Evolutionary conservation across 2,888 invertebrate species (phyloP), one percentile per base, ranked within the genome.

Genomic region (Allygus modestus): DNA sequence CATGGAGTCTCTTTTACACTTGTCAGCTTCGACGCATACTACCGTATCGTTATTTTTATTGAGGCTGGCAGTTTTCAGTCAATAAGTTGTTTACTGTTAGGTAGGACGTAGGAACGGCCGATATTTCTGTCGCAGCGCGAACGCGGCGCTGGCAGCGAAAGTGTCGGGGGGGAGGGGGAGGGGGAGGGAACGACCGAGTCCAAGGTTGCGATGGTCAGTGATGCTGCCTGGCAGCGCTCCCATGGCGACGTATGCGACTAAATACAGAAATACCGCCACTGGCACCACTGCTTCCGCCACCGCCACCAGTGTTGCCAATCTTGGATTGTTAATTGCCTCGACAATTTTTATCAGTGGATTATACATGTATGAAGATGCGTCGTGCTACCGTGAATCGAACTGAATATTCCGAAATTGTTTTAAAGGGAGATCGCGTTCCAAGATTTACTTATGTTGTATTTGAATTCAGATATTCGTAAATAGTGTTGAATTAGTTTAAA

Each of bases 171-270:
- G 15, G 43, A 28, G 82, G 77, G 46, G 79, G 77, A 11, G 79
- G 86, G 77, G 58, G 81, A 85, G 85, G 85, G 75, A 83, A 83
- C 77, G 85, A 85, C 85, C 85, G 85, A 46, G 31, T 71, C 83
- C 85, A 85, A 85, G 85, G 85, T 83, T 81, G 83, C 46, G 65
- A 81, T 85, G 85, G 85, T 85, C 85, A 85, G 85, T 84, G 82
- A 82, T 82, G 84, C 75, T 73, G 43, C 31, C 84, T 58, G 85
- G 85, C 86, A 85, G 85, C 61, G 83, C 85, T 81, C 69, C 84
- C 69, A 71, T 41, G 71, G 37, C 41, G 41, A 41, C 71, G 41
- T 41, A 26, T 77, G 75, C 75, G 46, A 77, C 75, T 77, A 73
- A 43, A 31, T 69, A 41, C 75, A 77, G 75, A 77, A 77, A 77